These are phyloP conservation scores for Amphipyra berbera DNA, from an alignment of 2,888 invertebrate species.

Conservation along the genomic window DNA sequence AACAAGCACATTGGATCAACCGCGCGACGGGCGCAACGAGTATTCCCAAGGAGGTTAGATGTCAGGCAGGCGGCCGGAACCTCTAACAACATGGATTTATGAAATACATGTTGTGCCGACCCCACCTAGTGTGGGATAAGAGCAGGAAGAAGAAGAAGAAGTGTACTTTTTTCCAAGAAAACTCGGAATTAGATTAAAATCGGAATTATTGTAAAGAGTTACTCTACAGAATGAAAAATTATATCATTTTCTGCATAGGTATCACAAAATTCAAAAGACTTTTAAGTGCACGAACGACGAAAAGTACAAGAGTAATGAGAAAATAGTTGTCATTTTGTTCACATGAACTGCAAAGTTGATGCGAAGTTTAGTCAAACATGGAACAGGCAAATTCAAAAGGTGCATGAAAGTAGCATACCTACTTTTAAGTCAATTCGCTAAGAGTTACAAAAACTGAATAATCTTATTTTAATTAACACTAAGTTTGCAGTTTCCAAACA, in stretches of 20 bases:
- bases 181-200: too few species aligned
- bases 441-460: slow-evolving; percentile 21
- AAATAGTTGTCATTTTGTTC: slow-evolving; percentile 19
- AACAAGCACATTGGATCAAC: too few species aligned
- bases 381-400: slow-evolving; percentile 27
- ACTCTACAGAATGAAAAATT: too few species aligned
- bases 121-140: too few species aligned
- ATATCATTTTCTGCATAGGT: not conserved
- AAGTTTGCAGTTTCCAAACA: slow-evolving; percentile 20
- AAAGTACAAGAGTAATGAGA: slow-evolving; percentile 10
- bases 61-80: too few species aligned
- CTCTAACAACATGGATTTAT: too few species aligned
- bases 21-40: too few species aligned
- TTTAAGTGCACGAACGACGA: not conserved
- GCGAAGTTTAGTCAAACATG: slow-evolving; percentile 23
- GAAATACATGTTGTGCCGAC: too few species aligned
- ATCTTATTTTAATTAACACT: slow-evolving; percentile 46
- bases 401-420: slow-evolving; percentile 11
- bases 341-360: slow-evolving; percentile 18
- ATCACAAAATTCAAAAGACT: not conserved
- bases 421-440: slow-evolving; percentile 10
- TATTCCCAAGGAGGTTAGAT: too few species aligned
- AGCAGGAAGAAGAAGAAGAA: too few species aligned
- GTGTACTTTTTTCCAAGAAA: too few species aligned
- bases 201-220: too few species aligned